Percentiles rank a stretch among this genome's conserved stretches.
Evolutionary conservation across 2,888 invertebrate species (phyloP).

Genomic region (Willowsia nigromaculata): DNA sequence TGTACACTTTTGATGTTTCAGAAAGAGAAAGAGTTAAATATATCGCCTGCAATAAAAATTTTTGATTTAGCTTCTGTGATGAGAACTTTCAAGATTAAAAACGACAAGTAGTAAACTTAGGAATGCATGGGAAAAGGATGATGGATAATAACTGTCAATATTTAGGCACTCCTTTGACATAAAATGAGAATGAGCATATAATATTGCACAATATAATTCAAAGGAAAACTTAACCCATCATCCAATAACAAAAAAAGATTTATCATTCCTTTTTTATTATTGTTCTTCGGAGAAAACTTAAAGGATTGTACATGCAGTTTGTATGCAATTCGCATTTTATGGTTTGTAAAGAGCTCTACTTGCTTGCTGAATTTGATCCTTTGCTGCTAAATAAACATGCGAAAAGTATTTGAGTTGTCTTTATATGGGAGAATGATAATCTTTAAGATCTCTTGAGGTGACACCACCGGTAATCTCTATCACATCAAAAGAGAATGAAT

Average conservation of each 20-base stretch:
- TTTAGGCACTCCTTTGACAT: not conserved
- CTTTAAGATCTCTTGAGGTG: not conserved
- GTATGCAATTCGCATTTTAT: too few relatives aligned
- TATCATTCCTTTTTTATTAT: not conserved
- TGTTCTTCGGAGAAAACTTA: not conserved
- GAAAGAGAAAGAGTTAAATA: too few relatives aligned
- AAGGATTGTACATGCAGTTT: not conserved
- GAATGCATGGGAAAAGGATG: not conserved
- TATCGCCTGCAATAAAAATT: too few relatives aligned
- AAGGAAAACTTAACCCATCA: too few relatives aligned
- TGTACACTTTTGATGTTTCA: not conserved
- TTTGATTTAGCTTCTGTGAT: not conserved
- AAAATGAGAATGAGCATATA: not conserved
- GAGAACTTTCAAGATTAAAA: not conserved
- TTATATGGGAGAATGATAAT: slow-evolving; percentile 2
- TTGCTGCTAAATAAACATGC: too few relatives aligned
- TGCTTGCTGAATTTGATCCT: not conserved
- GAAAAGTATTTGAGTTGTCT: not conserved
- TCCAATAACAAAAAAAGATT: not conserved
- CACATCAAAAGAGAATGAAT: slow-evolving; percentile 2
- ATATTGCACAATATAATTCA: too few relatives aligned
- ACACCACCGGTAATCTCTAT: slow-evolving; percentile 6
- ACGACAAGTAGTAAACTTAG: not conserved
- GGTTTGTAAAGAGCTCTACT: too few relatives aligned
- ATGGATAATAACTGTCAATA: not conserved